These are phyloP conservation scores for Cosmia pyralina DNA, from an alignment of 2,888 invertebrate species.

Conservation along the genomic window DNA sequence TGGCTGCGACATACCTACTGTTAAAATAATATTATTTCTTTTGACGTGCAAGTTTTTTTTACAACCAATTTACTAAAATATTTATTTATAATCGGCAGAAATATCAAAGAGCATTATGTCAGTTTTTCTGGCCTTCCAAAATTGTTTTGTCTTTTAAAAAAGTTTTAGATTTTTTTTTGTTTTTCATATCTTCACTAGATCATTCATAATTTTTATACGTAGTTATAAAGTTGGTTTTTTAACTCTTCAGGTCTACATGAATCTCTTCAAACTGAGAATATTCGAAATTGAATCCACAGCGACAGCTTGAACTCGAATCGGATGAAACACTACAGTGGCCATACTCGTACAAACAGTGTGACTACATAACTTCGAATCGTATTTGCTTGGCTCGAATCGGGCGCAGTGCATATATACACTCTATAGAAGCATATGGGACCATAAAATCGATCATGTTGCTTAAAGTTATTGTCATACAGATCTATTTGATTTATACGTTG, in stretches of 20 bases:
- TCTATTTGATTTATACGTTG: no score
- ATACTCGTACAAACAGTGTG: conserved; percentile 3
- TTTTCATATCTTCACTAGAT: background rate
- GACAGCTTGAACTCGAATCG: conserved; percentile 4
- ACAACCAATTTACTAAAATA: background rate
- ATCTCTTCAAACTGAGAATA: background rate
- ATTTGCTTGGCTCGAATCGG: conserved; percentile 19
- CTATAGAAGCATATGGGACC: no score
- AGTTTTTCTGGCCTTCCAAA: background rate
- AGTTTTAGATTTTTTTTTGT: background rate
- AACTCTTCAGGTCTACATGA: background rate
- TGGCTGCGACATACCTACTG: no score
- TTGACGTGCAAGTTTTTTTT: no score
- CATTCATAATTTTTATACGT: background rate
- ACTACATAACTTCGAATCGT: conserved; percentile 17
- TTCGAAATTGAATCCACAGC: background rate
- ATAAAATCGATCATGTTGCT: background rate
- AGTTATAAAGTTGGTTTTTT: background rate
- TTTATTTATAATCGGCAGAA: background rate
- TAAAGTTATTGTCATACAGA: no score
- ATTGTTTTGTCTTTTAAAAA: no score
- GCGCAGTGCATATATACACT: background rate
- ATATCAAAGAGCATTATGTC: background rate
- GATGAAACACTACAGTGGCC: conserved; percentile 2
- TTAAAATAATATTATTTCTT: no score